Base-by-base conservation (phyloP, 2,113 vertebrate genomes). In the Otolemur garnettii region DNA sequence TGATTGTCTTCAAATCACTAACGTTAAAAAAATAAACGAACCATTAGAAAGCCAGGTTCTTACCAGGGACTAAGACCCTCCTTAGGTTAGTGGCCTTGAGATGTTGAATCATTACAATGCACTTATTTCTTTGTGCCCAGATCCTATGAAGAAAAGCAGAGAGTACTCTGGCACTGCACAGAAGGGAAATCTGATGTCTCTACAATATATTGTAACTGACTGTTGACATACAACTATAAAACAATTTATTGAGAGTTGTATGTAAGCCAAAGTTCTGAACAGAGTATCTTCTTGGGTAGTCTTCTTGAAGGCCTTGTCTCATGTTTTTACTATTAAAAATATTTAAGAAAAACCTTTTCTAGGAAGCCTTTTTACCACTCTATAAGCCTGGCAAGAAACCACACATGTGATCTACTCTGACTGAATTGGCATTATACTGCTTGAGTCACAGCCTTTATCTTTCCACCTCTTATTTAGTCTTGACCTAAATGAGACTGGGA, bases 1-100 rank as follows among this genome's bases (percentile, higher is more conserved):
- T 96, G 95, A 94, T 71, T 95, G 68, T 93, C 82, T 85, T 96
- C 35, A 91, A 95, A 84, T 24, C 11, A 94, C 33, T 62, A 90
- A 45, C 4, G 26, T 66, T 69, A 68, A 82, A 89, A 92, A 88
- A 88, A 64, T 30, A 77, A 95, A 86, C 22, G 38, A 95, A 72
- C 26, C 17, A 68, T 68, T 22, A 96, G 53, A 92, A 89, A 96
- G 74, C 21, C 93, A 75, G 14, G 7, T 91, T 93, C 71, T 90
- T 81, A 83, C 75, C 15, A 75, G 53, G 68, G 64, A 83, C 79
- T 78, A 71, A 71, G 53, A 11, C 72, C 57, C 12, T 90, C 22
- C 45, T 55, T 60, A 88, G 42, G 13, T 35, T 66, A 94, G 53
- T n/a, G 71, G 35, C n/a, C 0, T 0, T 82, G 75, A 68, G 35